phyloP scores from a whole-genome alignment of 2,888 invertebrate species.

The Nemotelus pantherinus region DNA sequence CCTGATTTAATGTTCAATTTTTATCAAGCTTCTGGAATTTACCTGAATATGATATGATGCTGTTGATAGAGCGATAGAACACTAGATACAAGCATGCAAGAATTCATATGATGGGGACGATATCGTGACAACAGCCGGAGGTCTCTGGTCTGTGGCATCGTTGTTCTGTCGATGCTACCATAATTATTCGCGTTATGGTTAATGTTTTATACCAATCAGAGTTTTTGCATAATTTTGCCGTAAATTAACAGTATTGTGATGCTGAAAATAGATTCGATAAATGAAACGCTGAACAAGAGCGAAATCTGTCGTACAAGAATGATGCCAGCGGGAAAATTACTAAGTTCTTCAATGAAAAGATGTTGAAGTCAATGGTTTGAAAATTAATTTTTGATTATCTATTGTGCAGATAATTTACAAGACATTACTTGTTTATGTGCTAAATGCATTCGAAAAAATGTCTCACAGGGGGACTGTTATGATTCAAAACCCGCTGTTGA shows the following conservation, averaged over 20 bases:
- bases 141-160: not conserved
- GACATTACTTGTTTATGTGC: too few species aligned
- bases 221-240: constrained; percentile 45
- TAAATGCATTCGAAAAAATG: too few species aligned
- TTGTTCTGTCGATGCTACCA: constrained; percentile 26
- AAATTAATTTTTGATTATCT: too few species aligned
- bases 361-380: too few species aligned
- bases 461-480: too few species aligned
- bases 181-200: constrained; percentile 39
- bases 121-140: constrained; percentile 4
- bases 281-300: too few species aligned
- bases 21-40: constrained; percentile 50
- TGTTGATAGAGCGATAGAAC: constrained; percentile 37
- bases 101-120: too few species aligned
- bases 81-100: not conserved
- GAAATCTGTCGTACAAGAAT: too few species aligned
- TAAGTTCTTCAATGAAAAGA: too few species aligned
- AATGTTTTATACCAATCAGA: constrained; percentile 16
- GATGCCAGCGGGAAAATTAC: too few species aligned
- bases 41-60: constrained; percentile 44
- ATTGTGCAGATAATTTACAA: too few species aligned
- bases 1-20: constrained; percentile 48
- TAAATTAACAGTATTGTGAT: constrained; percentile 37
- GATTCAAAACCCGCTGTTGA: too few species aligned
- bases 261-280: not conserved